phyloP scores from a whole-genome alignment of 2,888 invertebrate species.

The Apamea anceps region DNA sequence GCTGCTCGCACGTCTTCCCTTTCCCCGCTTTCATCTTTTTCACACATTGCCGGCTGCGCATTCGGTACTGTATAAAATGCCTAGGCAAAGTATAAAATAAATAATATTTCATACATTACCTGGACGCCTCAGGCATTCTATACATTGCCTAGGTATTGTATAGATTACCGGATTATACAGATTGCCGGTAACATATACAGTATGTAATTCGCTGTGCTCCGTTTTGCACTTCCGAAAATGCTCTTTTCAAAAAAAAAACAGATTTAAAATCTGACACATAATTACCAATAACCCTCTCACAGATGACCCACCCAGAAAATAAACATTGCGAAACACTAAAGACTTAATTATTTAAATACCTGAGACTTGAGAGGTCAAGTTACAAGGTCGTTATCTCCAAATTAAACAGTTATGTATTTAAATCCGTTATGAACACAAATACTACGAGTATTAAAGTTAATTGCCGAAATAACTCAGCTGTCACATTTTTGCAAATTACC shows the following conservation, averaged over 20 bases:
- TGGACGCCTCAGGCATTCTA: too few species aligned
- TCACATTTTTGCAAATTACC: slow-evolving; percentile 38
- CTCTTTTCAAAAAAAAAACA: neutral
- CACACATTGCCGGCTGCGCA: too few species aligned
- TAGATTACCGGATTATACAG: too few species aligned
- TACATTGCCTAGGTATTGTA: too few species aligned
- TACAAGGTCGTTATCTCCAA: slow-evolving; percentile 48
- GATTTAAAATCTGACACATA: neutral
- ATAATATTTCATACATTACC: too few species aligned
- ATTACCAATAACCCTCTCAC: neutral
- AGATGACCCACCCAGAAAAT: neutral
- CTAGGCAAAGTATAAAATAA: too few species aligned
- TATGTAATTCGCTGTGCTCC: neutral
- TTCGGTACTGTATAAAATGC: too few species aligned
- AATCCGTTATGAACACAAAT: slow-evolving; percentile 44
- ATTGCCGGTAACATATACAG: too few species aligned
- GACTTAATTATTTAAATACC: slow-evolving; percentile 28
- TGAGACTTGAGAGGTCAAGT: slow-evolving; percentile 43
- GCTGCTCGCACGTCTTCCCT: too few species aligned
- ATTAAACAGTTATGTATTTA: slow-evolving; percentile 49
- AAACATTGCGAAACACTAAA: slow-evolving; percentile 17
- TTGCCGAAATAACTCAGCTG: slow-evolving; percentile 37
- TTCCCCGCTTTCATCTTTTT: too few species aligned
- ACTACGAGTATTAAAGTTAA: slow-evolving; percentile 20
- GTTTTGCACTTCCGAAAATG: neutral